Conservation (phyloP, 2,888 invertebrate species). For the Drosophila hamatofila region DNA sequence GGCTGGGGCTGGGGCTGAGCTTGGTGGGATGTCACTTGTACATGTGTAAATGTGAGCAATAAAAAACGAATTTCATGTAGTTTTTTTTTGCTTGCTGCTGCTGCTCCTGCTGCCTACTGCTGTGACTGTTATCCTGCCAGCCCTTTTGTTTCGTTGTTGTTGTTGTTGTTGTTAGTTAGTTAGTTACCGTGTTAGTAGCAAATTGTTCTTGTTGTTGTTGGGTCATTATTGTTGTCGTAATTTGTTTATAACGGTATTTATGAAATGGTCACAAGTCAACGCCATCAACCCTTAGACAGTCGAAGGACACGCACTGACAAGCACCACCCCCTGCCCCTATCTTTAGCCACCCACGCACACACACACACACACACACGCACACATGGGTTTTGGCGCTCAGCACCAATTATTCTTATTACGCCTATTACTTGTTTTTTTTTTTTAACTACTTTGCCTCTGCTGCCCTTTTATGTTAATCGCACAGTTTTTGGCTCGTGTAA, state of each 20-base stretch:
- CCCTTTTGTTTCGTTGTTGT: conserved; percentile 35
- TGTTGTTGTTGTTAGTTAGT: conserved; percentile 31
- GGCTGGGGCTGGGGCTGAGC: conserved; percentile 11
- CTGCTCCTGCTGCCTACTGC: conserved; percentile 38
- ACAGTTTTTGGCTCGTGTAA: conserved; percentile 77
- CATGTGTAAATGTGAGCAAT: conserved; percentile 78
- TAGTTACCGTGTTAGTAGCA: conserved; percentile 36
- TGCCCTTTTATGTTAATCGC: conserved; percentile 81
- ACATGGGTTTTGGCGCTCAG: conserved; percentile 40
- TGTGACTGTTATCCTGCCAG: conserved; percentile 52
- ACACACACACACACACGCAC: conserved; percentile 21
- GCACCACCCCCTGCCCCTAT: neutral
- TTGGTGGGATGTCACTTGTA: conserved; percentile 57
- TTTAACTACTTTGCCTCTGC: conserved; percentile 66
- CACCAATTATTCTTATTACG: conserved; percentile 82
- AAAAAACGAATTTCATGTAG: conserved; percentile 64
- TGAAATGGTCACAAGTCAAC: conserved; percentile 84
- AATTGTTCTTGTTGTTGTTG: conserved; percentile 47
- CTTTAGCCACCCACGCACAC: conserved; percentile 26
- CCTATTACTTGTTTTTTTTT: conserved; percentile 69
- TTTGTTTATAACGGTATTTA: conserved; percentile 82
- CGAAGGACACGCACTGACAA: conserved; percentile 58
- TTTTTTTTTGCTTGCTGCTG: conserved; percentile 5
- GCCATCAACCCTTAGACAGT: conserved; percentile 54
- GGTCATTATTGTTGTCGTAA: conserved; percentile 74